Base-by-base conservation (phyloP, 2,888 invertebrate species). In the Ceratothoa steindachneri region DNA sequence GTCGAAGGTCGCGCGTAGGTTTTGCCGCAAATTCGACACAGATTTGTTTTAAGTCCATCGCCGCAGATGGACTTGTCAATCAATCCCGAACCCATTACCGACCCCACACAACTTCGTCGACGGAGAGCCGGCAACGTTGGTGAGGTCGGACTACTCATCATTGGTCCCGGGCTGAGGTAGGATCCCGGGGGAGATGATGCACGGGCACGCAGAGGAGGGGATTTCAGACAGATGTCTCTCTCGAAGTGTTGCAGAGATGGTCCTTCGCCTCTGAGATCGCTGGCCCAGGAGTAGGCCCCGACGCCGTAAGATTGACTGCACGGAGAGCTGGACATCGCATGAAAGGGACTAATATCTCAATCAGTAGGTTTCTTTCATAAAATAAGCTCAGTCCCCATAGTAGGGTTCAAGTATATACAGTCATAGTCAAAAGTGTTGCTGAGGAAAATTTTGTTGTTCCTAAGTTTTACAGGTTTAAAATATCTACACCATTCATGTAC, bases 1-100 rank as follows among this genome's bases (percentile, higher is more conserved):
- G 97, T 98, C 85, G 95, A 95, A 0, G 97, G 97, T 2, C 97
- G 87, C 0, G 97, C 97, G 86, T 97, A 95, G 0, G 95, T 95
- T 86, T 97, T 97, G 15, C 97, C 97, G 84, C 97, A 97, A 80
- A 97, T 93, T 30, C 95, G 88, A 83, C 97, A 97, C 52, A 97
- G 88, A 85, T 97, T 97, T 0, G 93, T 92, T 69, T 83, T 83
- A 2, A 81, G 77, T 7, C 81, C 81, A 12, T 60, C 69, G 0
- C 68, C 51, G 28, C 75, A 55, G n/a, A 80, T 24, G 19, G 72
- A 69, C 68, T 80, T 80, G 28, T 67, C 51, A 27, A 70, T 75
- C 30, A 71, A 69, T 4, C 72, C 67, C 27, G 76, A 30, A 29
- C 53, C 75, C 52, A 74, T 74, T 9, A 66, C 65, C 24, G 71